These are phyloP conservation scores for Grammomys surdaster DNA, from an alignment of 2,113 vertebrate genomes.

Conservation along the genomic window DNA sequence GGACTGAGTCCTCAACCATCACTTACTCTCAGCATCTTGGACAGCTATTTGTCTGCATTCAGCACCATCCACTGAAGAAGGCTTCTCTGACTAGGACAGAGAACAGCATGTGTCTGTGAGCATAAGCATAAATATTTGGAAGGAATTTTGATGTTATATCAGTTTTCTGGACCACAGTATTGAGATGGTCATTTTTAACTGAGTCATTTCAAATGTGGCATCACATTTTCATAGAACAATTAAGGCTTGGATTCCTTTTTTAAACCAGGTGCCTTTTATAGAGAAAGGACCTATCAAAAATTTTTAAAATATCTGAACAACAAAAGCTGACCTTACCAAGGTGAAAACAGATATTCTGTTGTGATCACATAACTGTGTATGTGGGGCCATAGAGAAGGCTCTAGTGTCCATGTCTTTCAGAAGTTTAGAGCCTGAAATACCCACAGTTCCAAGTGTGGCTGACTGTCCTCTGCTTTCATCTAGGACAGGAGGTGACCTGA, in stretches of 20 bases:
- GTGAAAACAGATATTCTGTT: not conserved
- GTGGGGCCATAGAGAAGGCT: not conserved
- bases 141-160: not conserved
- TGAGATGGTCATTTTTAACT: not conserved
- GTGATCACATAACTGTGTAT: not conserved
- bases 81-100: not conserved
- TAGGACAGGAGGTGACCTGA: not conserved
- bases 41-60: not conserved
- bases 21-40: not conserved
- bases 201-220: not conserved
- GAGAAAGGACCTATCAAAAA: not conserved
- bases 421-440: not conserved
- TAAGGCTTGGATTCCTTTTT: constrained; percentile 20
- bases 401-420: not conserved
- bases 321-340: not conserved
- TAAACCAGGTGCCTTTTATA: not conserved
- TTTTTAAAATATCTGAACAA: not conserved
- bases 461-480: not conserved
- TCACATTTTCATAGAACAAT: not conserved
- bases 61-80: not conserved
- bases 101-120: not conserved
- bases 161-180: not conserved
- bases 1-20: too few relatives aligned
- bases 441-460: not conserved
- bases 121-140: not conserved